These are phyloP conservation scores for Rhagophthalmus giganteus DNA, from an alignment of 2,888 invertebrate genomes.

Conservation along the genomic window DNA sequence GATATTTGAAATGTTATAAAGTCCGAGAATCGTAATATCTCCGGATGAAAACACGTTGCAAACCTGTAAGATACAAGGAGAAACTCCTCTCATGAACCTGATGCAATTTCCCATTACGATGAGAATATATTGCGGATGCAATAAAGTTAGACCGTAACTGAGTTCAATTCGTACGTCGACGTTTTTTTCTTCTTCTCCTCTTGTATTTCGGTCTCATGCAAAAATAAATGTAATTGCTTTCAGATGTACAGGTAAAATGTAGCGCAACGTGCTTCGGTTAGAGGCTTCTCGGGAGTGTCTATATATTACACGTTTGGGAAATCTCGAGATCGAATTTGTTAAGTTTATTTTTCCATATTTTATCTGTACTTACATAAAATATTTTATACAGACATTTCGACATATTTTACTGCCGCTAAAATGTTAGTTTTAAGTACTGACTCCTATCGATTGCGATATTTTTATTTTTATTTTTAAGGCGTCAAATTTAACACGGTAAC, in stretches of 20 bases:
- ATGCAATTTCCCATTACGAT: conserved; percentile 6
- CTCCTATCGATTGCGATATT: not conserved
- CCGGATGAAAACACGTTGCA: conserved; percentile 36
- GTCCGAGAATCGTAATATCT: conserved; percentile 42
- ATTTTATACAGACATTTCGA: no score
- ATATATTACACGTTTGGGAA: conserved; percentile 40
- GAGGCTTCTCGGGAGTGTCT: conserved; percentile 28
- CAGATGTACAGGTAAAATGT: conserved; percentile 27
- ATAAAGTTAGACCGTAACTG: conserved; percentile 12
- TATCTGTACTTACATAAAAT: no score
- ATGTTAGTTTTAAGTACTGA: not conserved
- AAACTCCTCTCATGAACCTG: conserved; percentile 5
- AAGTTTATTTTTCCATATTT: not conserved
- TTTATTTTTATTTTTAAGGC: not conserved
- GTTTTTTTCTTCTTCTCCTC: conserved; percentile 11
- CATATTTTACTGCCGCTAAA: no score
- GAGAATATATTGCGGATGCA: conserved; percentile 6
- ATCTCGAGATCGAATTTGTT: conserved; percentile 40
- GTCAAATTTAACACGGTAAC: not conserved
- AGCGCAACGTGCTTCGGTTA: conserved; percentile 18
- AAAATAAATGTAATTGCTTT: conserved; percentile 36
- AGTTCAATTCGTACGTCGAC: conserved; percentile 3
- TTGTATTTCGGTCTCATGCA: conserved; percentile 2
- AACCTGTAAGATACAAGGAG: conserved; percentile 24
- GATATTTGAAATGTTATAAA: conserved; percentile 40